Conservation (phyloP, 2,888 invertebrate genomes). For the Dicycla oo region DNA sequence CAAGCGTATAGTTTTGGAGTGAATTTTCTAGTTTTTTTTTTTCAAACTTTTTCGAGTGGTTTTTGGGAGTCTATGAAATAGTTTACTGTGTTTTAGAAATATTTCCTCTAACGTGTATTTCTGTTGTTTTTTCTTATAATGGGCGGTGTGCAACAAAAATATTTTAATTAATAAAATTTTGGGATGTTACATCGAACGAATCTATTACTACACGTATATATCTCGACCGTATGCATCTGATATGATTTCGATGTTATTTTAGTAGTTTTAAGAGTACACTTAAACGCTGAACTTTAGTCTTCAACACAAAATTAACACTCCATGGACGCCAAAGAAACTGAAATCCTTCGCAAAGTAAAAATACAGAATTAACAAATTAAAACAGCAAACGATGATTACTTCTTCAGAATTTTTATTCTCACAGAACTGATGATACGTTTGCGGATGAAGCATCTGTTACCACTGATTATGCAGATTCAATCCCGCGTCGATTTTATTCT, state of each 20-base stretch:
- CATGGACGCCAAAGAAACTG: not conserved
- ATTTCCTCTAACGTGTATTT: constrained; percentile 12
- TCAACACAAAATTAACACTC: not conserved
- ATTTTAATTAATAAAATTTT: not conserved
- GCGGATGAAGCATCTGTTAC: constrained; percentile 55
- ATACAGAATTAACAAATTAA: constrained; percentile 7
- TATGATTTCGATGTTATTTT: not conserved
- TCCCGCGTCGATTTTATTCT: constrained; percentile 26
- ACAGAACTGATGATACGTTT: constrained; percentile 48
- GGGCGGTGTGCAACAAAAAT: not conserved
- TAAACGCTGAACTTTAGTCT: not conserved
- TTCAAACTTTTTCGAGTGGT: constrained; percentile 4
- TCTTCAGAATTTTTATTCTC: constrained; percentile 35
- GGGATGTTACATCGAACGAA: not conserved
- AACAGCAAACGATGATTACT: not conserved
- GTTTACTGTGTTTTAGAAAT: constrained; percentile 31
- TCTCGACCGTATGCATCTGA: not conserved
- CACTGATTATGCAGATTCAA: constrained; percentile 59
- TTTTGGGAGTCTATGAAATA: constrained; percentile 43
- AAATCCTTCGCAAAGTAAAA: not conserved
- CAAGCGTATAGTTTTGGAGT: constrained; percentile 45
- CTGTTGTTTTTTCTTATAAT: constrained; percentile 10
- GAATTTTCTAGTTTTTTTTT: constrained; percentile 50
- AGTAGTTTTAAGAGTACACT: not conserved
- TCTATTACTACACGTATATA: no score